Evolutionary conservation across 64 coral and sea anemone species (phyloP), one percentile per base, ranked within the genome.

Genomic region (Orbicella faveolata): DNA sequence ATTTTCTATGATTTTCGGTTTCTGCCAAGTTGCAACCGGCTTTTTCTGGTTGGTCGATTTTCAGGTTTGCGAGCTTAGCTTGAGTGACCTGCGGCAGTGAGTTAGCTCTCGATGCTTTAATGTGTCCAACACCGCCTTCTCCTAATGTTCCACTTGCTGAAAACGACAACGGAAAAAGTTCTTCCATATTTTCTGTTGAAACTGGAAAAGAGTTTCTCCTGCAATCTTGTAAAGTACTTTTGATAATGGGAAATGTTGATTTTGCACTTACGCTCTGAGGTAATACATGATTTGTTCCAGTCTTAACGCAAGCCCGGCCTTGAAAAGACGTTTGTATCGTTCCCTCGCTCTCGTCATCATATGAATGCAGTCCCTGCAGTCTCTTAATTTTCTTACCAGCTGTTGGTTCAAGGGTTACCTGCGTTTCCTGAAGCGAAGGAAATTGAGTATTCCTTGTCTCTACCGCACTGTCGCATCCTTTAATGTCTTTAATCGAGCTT

Each of bases 171-270:
- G 79, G 37, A 35, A 36, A 13, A 15, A 63, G 18, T 5, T 83
- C 61, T 41, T 6, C 14, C 20, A 19, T 18, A 34, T 68, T 63
- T 48, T 83, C 61, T 67, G 61, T 48, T 18, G 33, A 65, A 1
- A 83, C 10, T 39, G 80, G 62, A 67, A 83, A 34, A 11, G 80
- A 65, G 17, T 41, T 18, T 20, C 80, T 83, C 67, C 80, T 67
- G 17, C 9, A 9, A 4, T 23, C 8, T 3, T 36, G 10, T 67
- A 23, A 12, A 20, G 20, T 67, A 8, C 11, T 39, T 36, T 39
- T 67, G 36, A 83, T 83, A 68, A 41, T 9, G 13, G 61, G 80
- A 83, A 68, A 36, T 83, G 80, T 18, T 5, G 80, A 21, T 83
- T 66, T 83, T 6, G 37, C 5, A 52, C 48, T 17, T 21, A 17